A percentile compares a stretch with the other conserved stretches of the same genome.
These are phyloP conservation scores for Platyura marginata DNA, from an alignment of 1,140 invertebrate species.

Conservation along the genomic window DNA sequence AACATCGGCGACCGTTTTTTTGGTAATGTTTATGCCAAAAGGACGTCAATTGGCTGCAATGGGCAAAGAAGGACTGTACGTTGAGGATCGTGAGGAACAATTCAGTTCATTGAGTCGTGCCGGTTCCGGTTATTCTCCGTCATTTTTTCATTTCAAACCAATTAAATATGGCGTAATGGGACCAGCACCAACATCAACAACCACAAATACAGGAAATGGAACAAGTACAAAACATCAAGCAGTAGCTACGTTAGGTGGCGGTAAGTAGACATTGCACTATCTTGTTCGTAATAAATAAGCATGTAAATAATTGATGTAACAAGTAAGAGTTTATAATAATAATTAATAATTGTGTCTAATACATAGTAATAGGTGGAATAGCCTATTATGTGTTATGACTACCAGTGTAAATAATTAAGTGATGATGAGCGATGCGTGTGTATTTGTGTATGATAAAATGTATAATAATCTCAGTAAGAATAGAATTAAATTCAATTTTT, in stretches of 20 bases:
- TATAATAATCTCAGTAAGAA: no score
- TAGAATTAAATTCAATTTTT: no score
- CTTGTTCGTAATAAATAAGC: not conserved
- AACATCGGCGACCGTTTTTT: slow-evolving; percentile 65
- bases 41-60: slow-evolving; percentile 77
- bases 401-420: no score
- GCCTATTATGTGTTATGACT: no score
- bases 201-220: slow-evolving; percentile 20
- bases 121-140: slow-evolving; percentile 69
- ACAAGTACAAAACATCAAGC: slow-evolving; percentile 21
- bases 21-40: slow-evolving; percentile 88
- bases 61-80: slow-evolving; percentile 60
- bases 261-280: slow-evolving; percentile 25
- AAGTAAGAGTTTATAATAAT: no score
- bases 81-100: slow-evolving; percentile 57
- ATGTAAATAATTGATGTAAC: not conserved
- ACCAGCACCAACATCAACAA: slow-evolving; percentile 15
- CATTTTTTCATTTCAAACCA: slow-evolving; percentile 81
- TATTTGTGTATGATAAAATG: no score
- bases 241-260: slow-evolving; percentile 38
- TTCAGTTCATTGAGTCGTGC: slow-evolving; percentile 56
- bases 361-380: no score
- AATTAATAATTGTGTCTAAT: no score
- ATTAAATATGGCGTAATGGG: slow-evolving; percentile 49
- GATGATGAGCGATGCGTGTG: no score